Evolutionary conservation across 2,888 invertebrate genomes (phyloP).

Genomic region (Cybosia mesomella): DNA sequence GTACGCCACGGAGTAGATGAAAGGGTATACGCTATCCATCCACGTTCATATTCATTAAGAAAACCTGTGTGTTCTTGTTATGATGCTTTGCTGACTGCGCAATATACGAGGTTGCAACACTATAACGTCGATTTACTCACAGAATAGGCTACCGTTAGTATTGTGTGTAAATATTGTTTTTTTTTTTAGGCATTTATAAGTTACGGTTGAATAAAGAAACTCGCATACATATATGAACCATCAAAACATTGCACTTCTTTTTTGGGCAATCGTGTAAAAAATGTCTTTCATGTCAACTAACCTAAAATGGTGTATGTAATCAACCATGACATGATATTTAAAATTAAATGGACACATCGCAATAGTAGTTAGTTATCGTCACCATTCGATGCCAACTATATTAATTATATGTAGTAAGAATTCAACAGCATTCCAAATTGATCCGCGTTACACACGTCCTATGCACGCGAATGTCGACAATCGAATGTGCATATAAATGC

Average conservation of each 20-base stretch:
- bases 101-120: too few species aligned
- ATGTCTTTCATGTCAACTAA: neutral
- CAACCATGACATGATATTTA: constrained; percentile 20
- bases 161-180: too few species aligned
- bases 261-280: neutral
- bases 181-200: neutral
- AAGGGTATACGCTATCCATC: too few species aligned
- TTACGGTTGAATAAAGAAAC: neutral
- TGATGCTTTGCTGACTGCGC: too few species aligned
- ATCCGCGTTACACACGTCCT: constrained; percentile 57
- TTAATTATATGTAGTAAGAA: constrained; percentile 32
- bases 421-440: constrained; percentile 44
- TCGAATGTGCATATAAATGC: constrained; percentile 80
- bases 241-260: neutral
- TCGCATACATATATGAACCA: neutral
- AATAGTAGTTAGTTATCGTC: constrained; percentile 23
- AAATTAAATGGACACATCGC: constrained; percentile 9
- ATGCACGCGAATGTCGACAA: constrained; percentile 60
- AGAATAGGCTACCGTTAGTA: too few species aligned
- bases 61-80: too few species aligned
- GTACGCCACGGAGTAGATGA: too few species aligned
- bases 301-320: constrained; percentile 30
- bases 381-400: constrained; percentile 27
- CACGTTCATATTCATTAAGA: too few species aligned
- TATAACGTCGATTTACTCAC: too few species aligned